These are phyloP conservation scores for Aromia moschata DNA, from an alignment of 2,888 invertebrate species.

Conservation along the genomic window DNA sequence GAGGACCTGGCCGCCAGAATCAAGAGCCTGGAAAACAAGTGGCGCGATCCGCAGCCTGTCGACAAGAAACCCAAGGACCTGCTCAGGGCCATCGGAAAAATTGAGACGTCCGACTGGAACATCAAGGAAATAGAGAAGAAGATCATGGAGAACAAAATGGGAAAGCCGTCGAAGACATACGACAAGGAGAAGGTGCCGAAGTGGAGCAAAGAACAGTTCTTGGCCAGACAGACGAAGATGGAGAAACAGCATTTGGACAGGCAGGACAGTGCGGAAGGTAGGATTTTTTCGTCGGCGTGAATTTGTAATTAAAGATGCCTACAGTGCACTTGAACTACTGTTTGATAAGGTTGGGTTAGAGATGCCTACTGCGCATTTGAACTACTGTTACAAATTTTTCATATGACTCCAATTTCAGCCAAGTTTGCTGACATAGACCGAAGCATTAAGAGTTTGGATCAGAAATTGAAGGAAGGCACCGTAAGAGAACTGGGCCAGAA, in stretches of 20 bases:
- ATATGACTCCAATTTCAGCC: conserved; percentile 54
- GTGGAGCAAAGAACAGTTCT: conserved; percentile 87
- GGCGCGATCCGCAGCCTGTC: conserved; percentile 68
- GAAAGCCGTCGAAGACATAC: conserved; percentile 65
- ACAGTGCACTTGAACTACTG: background rate
- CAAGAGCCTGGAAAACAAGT: conserved; percentile 81
- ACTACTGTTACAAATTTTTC: too few species aligned
- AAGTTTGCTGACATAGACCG: conserved; percentile 79
- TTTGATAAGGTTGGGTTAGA: conserved; percentile 3
- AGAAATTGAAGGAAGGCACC: conserved; percentile 81
- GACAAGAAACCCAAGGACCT: conserved; percentile 88
- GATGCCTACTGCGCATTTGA: too few species aligned
- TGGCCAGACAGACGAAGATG: conserved; percentile 76
- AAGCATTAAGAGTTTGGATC: conserved; percentile 75
- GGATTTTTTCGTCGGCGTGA: too few species aligned
- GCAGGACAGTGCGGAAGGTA: conserved; percentile 67
- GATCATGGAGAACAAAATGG: conserved; percentile 76
- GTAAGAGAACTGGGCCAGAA: conserved; percentile 74
- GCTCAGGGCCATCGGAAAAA: conserved; percentile 81
- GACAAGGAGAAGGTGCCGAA: conserved; percentile 82
- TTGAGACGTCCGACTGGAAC: conserved; percentile 91
- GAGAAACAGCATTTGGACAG: conserved; percentile 71
- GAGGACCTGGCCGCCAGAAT: conserved; percentile 72
- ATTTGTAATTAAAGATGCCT: too few species aligned
- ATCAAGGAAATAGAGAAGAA: conserved; percentile 90